These are phyloP conservation scores for Microcebus lehilahytsara DNA, from an alignment of 2,113 vertebrate species.

Conservation along the genomic window DNA sequence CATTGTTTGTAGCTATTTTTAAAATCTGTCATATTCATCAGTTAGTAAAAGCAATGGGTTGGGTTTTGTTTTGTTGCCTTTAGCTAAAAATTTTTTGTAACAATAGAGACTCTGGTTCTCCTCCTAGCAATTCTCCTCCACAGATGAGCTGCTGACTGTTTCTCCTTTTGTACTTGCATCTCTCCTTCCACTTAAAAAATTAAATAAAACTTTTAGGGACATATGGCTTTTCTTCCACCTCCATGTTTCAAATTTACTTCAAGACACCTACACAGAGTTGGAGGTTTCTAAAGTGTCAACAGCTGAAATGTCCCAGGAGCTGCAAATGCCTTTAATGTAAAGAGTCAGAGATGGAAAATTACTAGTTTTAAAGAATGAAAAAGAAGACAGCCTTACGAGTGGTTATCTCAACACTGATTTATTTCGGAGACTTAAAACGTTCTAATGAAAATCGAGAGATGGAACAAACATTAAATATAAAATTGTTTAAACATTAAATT, in stretches of 20 bases:
- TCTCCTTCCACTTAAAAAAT: conserved; percentile 50
- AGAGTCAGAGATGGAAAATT: conserved; percentile 70
- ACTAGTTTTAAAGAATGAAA: conserved; percentile 50
- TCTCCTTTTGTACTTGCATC: background rate
- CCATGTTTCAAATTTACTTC: conserved; percentile 76
- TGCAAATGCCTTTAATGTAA: conserved; percentile 43
- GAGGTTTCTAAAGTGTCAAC: conserved; percentile 75
- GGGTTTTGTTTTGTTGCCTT: too few relatives aligned
- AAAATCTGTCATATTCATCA: background rate
- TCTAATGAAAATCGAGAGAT: background rate
- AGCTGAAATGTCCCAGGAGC: conserved; percentile 70
- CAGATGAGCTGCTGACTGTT: background rate
- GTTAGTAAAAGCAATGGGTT: background rate
- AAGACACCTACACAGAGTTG: conserved; percentile 74
- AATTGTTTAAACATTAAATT: background rate
- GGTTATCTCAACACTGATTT: background rate
- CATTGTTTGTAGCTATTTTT: background rate
- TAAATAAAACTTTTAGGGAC: conserved; percentile 68
- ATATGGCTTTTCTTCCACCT: conserved; percentile 77
- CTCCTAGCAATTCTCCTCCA: background rate
- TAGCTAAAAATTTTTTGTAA: background rate
- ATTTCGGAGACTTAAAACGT: background rate
- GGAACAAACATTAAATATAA: background rate
- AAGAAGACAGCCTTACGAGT: background rate
- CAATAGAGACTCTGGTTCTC: background rate